These are phyloP conservation scores for Thinocorus orbignyianus DNA, from an alignment of 2,113 vertebrate genomes.

Conservation along the genomic window DNA sequence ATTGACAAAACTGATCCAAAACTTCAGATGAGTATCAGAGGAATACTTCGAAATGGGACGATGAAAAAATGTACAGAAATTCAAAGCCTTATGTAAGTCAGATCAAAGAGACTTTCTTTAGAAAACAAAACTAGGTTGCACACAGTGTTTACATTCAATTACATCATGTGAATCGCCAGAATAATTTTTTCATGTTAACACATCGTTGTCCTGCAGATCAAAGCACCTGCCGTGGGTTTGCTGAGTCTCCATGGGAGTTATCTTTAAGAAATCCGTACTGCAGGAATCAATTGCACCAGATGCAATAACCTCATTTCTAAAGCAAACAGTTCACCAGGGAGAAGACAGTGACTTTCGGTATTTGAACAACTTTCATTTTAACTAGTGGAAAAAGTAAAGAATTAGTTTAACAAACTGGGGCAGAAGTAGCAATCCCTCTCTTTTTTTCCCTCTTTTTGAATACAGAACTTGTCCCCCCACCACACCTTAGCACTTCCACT, in stretches of 20 bases:
- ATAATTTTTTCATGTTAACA: not conserved
- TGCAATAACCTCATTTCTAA: constrained; percentile 27
- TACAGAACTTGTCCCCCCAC: not conserved
- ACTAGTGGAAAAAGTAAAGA: not conserved
- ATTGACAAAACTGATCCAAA: not conserved
- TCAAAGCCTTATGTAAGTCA: not conserved
- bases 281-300: constrained; percentile 1
- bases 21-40: not conserved
- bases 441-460: not conserved
- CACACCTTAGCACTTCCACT: not conserved
- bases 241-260: not conserved
- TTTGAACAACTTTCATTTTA: not conserved
- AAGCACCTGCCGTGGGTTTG: not conserved
- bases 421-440: not conserved
- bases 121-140: not conserved
- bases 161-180: not conserved
- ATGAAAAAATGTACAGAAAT: not conserved
- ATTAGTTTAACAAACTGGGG: not conserved
- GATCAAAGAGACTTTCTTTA: not conserved
- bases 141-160: not conserved
- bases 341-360: not conserved
- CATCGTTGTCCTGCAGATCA: not conserved
- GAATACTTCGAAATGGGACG: not conserved
- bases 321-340: not conserved
- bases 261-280: not conserved